These are phyloP conservation scores for Temnothorax ravouxi DNA, from an alignment of 2,888 invertebrate genomes.

Conservation along the genomic window DNA sequence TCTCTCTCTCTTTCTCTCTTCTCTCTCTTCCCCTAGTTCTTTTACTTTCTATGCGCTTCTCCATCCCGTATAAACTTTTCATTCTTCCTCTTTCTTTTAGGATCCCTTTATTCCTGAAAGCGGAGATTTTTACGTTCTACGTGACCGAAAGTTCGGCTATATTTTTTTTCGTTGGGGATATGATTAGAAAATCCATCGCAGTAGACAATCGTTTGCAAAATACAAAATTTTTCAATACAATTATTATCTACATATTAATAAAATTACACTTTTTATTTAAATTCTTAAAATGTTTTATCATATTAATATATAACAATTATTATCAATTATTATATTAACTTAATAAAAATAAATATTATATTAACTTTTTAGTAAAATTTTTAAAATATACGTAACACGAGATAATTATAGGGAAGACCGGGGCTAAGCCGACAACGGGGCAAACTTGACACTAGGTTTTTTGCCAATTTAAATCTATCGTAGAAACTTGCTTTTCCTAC, in stretches of 20 bases:
- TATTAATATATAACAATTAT: neutral
- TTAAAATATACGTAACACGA: too few relatives aligned
- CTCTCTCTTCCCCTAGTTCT: neutral
- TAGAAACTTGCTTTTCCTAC: too few relatives aligned
- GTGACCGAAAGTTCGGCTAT: neutral
- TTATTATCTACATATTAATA: slow-evolving; percentile 7
- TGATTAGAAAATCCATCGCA: neutral
- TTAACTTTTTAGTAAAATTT: neutral
- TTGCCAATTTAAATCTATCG: too few relatives aligned
- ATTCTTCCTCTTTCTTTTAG: slow-evolving; percentile 8
- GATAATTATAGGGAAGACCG: too few relatives aligned
- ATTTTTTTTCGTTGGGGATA: neutral
- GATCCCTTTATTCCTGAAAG: neutral
- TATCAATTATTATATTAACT: neutral
- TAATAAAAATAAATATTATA: too few relatives aligned
- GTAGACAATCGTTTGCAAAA: neutral
- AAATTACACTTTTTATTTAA: neutral
- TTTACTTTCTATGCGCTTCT: neutral
- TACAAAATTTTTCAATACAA: neutral
- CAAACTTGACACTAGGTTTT: too few relatives aligned
- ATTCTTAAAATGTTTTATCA: neutral
- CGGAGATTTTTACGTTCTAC: neutral
- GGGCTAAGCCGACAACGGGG: too few relatives aligned
- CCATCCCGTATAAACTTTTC: slow-evolving; percentile 25
- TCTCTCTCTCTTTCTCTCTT: neutral